Evolutionary conservation across 2,113 vertebrate species (phyloP), one percentile per base, ranked within the genome.

Genomic region (Nanger granti): DNA sequence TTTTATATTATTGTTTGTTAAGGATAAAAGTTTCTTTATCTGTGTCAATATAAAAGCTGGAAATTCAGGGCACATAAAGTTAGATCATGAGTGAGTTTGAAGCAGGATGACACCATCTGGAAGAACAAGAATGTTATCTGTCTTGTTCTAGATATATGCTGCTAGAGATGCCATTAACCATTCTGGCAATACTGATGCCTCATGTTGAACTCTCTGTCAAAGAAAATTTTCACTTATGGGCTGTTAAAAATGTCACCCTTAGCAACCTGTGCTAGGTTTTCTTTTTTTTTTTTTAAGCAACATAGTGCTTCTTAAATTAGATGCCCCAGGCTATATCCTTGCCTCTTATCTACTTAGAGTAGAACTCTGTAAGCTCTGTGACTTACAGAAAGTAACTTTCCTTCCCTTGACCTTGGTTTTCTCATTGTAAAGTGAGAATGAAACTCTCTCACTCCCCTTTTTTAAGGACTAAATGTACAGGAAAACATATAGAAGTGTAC

Each of bases 361-460:
- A 85, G n/a, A 26, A 24, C n/a, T 85, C n/a, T 37, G 52, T 85
- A 57, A 60, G 15, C 14, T 97, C 20, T 83, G 10, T 64, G 60
- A 66, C 29, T n/a, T 95, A 57, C 13, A 66, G n/a, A 86, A 54
- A 87, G 31, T 49, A 59, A 8, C 44, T 83, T 55, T 82, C 62
- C 49, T 95, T 92, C 41, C 87, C 86, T 89, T 66, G 89, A 60
- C 7, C 26, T 95, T 88, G 44, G 15, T 95, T 79, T 96, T 94
- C 54, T 96, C 13, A 44, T 85, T 87, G 17, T 87, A 52, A 91
- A 91, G 31, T 87, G 37, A 18, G 13, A 84, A 84, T 82, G 76
- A 18, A 76, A 76, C 31, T 92, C 22, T 94, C 15, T 64, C 28
- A 37, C 11, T 91, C 34, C 14, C 11, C 24, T 79, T 3, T 91